Base-by-base conservation (phyloP, 2,113 vertebrate species). In the Triplophysa siluroides region DNA sequence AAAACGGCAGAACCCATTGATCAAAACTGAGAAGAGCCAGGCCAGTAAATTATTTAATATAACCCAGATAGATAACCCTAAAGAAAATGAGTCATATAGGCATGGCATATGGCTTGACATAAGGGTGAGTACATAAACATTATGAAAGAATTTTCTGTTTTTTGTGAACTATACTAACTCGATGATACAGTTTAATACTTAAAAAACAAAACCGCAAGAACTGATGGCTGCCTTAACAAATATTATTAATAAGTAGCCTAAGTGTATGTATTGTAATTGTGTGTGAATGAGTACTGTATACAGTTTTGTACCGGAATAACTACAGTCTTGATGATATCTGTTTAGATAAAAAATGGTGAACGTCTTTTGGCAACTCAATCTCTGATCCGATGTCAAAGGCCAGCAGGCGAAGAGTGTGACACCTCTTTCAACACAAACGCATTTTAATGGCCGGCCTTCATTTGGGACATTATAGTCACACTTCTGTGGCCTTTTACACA, bases 351-450 rank as follows among this genome's bases (percentile, higher is more conserved):
- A 14, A 4, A 23, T 50, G 43, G 43, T 5, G 23, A 29, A 41
- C 9, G 9, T 75, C 72, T 63, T 75, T 50, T 75, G 58, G 58
- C 60, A 50, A 58, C 23, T 63, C 41, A 75, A 26, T 62, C 58
- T 24, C 12, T 63, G 41, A 47, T 75, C 2, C 16, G 8, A 9
- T 62, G 41, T 60, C 73, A 75, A 29, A 75, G 58, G 41, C 58
- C 73, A 63, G 60, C 73, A 47, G 72, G 73, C 41, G 41, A 75
- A 75, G 38, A 26, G 58, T 43, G 13, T 41, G 56, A 24, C 60
- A 47, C 23, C 58, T 29, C 58, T 7, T 29, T 63, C 60, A 45
- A 47, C 73, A 75, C 58, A 75, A 75, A 75, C 71, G 18, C 71
- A 9, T 60, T 58, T 38, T 33, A 14, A 3, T 4, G 11, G 29